Conservation (phyloP, 2,888 invertebrate species). For the Cheilosia grossa region DNA sequence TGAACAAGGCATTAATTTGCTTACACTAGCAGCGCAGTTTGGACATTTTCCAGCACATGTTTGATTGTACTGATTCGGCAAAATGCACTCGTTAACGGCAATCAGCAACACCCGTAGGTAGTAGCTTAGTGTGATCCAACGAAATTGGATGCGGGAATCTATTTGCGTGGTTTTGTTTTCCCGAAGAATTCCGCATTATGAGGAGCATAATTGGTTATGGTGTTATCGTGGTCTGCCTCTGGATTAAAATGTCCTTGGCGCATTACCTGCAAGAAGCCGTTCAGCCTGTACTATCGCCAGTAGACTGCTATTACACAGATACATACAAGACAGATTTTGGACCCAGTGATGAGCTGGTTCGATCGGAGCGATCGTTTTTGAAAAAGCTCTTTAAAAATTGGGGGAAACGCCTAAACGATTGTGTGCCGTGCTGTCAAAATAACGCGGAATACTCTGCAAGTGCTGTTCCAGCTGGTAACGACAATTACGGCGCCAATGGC, state of each 20-base stretch:
- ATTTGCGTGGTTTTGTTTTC: conserved; percentile 2
- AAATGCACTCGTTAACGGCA: conserved; percentile 30
- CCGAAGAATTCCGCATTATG: conserved; percentile 20
- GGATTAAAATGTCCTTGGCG: conserved; percentile 34
- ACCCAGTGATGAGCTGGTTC: conserved; percentile 76
- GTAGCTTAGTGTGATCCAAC: conserved; percentile 50
- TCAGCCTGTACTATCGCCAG: conserved; percentile 72
- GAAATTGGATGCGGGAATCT: conserved; percentile 64
- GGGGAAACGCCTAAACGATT: conserved; percentile 39
- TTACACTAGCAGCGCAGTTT: conserved; percentile 10
- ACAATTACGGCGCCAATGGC: conserved; percentile 6
- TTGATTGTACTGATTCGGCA: conserved; percentile 18
- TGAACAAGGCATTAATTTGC: conserved; percentile 1
- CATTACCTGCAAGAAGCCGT: conserved; percentile 46
- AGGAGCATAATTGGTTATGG: conserved; percentile 26
- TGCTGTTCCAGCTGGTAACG: conserved; percentile 39
- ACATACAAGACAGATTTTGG: conserved; percentile 76
- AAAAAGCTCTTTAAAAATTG: conserved; percentile 75
- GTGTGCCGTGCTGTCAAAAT: conserved; percentile 60
- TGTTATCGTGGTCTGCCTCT: conserved; percentile 29
- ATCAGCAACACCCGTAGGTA: conserved; percentile 25
- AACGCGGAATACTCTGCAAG: conserved; percentile 24
- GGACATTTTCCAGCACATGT: neutral
- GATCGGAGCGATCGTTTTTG: conserved; percentile 77
- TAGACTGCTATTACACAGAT: conserved; percentile 77